Evolutionary conservation across 2,113 vertebrate genomes (phyloP).

Genomic region (Dolichallabes microphthalmus): DNA sequence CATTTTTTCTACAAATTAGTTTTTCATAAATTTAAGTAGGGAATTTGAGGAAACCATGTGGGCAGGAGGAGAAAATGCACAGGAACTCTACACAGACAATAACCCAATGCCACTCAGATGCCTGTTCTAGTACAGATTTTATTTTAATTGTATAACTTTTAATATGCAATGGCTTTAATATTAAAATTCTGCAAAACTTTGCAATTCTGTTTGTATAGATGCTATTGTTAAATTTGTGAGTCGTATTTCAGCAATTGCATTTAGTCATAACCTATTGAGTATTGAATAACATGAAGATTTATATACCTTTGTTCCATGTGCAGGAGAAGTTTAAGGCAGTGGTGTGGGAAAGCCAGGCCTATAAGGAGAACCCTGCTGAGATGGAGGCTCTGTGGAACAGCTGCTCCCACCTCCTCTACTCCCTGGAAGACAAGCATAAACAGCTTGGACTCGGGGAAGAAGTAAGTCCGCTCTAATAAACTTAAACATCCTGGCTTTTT

Average conservation of each 20-base stretch:
- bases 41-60: background rate
- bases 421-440: slow-evolving; percentile 79
- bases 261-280: background rate
- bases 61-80: background rate
- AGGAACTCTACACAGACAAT: background rate
- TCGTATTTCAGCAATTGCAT: too few relatives aligned
- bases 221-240: background rate
- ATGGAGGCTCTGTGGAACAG: slow-evolving; percentile 78
- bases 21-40: background rate
- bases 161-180: background rate
- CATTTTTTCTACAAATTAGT: background rate
- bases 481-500: background rate
- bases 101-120: background rate
- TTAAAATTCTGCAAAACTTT: background rate
- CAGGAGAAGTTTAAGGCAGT: slow-evolving; percentile 86
- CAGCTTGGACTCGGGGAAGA: slow-evolving; percentile 84
- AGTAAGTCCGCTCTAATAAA: slow-evolving; percentile 60
- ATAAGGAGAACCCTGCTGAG: slow-evolving; percentile 72
- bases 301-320: background rate
- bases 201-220: background rate
- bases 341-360: slow-evolving; percentile 79
- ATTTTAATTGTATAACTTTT: background rate
- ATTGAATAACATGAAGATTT: background rate
- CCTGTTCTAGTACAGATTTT: background rate
- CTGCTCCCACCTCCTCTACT: slow-evolving; percentile 79